These are phyloP conservation scores for Micrasema minimum DNA, from an alignment of 1,140 invertebrate species.

Conservation along the genomic window DNA sequence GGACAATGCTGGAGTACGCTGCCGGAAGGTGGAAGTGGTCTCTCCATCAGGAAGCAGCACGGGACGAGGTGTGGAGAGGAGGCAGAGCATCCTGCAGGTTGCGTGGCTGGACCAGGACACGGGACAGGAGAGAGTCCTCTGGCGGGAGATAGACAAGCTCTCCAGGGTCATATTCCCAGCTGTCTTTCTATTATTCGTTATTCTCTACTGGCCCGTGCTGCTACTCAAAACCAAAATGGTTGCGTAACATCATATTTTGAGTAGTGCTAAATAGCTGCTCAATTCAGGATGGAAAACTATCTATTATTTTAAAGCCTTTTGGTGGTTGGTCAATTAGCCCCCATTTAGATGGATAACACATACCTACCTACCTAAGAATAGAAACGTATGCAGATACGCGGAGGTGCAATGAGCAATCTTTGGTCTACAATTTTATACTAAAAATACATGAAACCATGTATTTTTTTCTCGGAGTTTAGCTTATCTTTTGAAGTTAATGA, in stretches of 20 bases:
- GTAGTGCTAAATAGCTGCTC: conserved; percentile 27
- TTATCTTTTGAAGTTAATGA: no score
- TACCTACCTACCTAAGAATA: no score
- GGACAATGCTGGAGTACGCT: conserved; percentile 70
- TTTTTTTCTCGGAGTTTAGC: no score
- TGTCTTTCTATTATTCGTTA: conserved; percentile 77
- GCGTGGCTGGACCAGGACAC: conserved; percentile 72
- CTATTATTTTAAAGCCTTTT: neutral
- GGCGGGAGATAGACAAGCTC: conserved; percentile 75
- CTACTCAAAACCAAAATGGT: conserved; percentile 71
- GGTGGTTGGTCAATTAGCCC: no score
- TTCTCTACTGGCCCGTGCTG: conserved; percentile 80
- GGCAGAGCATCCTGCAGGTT: conserved; percentile 67
- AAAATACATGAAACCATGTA: no score
- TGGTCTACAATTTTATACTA: no score
- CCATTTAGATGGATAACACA: no score
- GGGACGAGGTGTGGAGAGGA: conserved; percentile 58
- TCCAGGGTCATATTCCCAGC: conserved; percentile 79
- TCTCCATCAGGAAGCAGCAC: conserved; percentile 54
- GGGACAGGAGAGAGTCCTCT: conserved; percentile 73
- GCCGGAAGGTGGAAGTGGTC: conserved; percentile 67
- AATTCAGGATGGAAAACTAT: neutral
- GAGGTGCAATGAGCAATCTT: no score
- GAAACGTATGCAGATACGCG: no score
- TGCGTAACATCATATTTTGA: conserved; percentile 40